These are phyloP conservation scores for Pipistrellus kuhlii DNA, from an alignment of 2,797 vertebrate species.

Conservation along the genomic window DNA sequence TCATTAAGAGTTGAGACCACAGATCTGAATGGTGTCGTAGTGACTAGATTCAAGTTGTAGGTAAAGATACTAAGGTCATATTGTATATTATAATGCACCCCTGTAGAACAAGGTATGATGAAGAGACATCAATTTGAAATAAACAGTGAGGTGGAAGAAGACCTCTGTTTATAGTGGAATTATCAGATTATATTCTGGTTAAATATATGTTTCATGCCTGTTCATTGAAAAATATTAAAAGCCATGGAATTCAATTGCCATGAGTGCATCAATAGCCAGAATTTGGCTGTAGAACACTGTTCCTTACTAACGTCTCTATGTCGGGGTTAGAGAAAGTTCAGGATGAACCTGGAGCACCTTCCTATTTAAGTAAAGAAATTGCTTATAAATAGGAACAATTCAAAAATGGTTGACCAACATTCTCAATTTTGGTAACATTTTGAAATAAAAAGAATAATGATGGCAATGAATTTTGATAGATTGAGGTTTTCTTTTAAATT, in stretches of 20 bases:
- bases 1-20: background rate
- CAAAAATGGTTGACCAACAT: background rate
- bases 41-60: background rate
- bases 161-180: background rate
- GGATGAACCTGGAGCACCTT: background rate
- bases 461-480: background rate
- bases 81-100: background rate
- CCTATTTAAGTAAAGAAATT: background rate
- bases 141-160: background rate
- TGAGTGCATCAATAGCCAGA: background rate
- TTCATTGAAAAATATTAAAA: background rate
- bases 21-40: background rate
- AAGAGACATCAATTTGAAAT: background rate
- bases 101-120: background rate
- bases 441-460: background rate
- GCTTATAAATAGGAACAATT: background rate
- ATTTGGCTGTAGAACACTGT: background rate
- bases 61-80: background rate
- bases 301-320: background rate
- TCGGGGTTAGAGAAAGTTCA: background rate
- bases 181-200: background rate
- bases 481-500: too few species aligned
- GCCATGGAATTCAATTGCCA: background rate
- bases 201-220: background rate
- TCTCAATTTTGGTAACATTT: background rate